Conservation (phyloP, 92 coral and sea anemone species). For the Scolanthus callimorphus region DNA sequence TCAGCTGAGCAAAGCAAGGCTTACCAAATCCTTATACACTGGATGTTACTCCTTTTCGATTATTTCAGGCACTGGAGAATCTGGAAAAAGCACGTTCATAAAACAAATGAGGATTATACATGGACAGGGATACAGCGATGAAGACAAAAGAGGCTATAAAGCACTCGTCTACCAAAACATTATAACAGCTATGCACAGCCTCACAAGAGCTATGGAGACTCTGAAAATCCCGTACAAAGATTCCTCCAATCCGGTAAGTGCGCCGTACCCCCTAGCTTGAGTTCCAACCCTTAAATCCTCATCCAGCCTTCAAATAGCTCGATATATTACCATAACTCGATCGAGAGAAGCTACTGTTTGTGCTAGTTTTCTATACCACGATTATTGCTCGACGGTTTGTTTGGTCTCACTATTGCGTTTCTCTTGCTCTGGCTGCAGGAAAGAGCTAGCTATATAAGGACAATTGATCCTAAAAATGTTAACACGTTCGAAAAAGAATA, state of each 20-base stretch:
- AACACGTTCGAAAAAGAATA: constrained; percentile 90
- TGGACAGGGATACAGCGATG: constrained; percentile 98
- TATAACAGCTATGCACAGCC: constrained; percentile 93
- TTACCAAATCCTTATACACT: background rate
- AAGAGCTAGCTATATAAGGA: constrained; percentile 76
- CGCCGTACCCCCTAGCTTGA: constrained; percentile 11
- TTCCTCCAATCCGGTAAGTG: constrained; percentile 83
- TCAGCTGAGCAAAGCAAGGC: no score
- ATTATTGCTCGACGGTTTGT: constrained; percentile 14
- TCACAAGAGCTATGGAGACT: constrained; percentile 97
- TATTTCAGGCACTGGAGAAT: constrained; percentile 91
- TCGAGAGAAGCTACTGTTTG: constrained; percentile 5
- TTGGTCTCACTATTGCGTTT: constrained; percentile 23
- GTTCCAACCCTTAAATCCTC: constrained; percentile 2
- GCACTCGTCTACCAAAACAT: constrained; percentile 94
- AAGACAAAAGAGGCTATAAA: constrained; percentile 91
- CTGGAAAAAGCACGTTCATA: constrained; percentile 98
- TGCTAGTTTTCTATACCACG: constrained; percentile 17
- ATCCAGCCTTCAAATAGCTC: background rate
- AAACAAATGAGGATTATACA: constrained; percentile 99
- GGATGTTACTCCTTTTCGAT: background rate
- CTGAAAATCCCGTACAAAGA: constrained; percentile 89
- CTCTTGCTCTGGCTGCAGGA: constrained; percentile 51
- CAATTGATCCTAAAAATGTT: constrained; percentile 92
- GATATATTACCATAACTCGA: background rate